Percentiles rank a stretch among this genome's conserved stretches.
Evolutionary conservation across 2,113 vertebrate species (phyloP).

Genomic region (Chrysochloris asiatica): DNA sequence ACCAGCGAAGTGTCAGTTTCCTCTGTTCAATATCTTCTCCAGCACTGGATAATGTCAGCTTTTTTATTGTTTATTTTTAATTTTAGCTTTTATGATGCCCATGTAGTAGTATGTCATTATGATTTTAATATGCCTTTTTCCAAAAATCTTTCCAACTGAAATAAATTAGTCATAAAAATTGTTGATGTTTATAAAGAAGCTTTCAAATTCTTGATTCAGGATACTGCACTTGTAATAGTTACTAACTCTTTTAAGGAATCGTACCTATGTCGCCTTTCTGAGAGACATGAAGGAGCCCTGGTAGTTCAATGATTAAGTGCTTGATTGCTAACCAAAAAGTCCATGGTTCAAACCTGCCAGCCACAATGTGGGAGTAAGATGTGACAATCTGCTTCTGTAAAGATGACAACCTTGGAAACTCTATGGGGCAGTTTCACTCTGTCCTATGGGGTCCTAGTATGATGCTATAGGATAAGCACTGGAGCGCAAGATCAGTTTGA

Average conservation of each 20-base stretch:
- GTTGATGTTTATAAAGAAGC: neutral
- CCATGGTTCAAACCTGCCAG: neutral
- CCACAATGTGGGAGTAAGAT: neutral
- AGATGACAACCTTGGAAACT: neutral
- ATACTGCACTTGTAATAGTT: neutral
- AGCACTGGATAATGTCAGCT: neutral
- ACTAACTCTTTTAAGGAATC: neutral
- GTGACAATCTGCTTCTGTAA: neutral
- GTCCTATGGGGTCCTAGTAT: neutral
- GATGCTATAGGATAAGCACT: too few relatives aligned
- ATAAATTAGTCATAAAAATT: neutral
- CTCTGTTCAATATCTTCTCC: neutral
- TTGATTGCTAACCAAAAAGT: neutral
- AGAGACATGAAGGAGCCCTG: too few relatives aligned
- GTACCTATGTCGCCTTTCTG: neutral
- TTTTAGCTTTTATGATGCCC: neutral
- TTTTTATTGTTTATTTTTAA: neutral
- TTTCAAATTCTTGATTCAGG: too few relatives aligned
- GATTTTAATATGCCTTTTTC: neutral
- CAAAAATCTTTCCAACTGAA: neutral
- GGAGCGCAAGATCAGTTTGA: too few relatives aligned
- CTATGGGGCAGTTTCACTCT: neutral
- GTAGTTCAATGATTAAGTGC: neutral
- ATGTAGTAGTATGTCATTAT: neutral
- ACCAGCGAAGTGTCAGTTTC: neutral